A percentile compares a stretch with the other conserved stretches of the same genome.
These are phyloP conservation scores for Lepetodrilus schrolli DNA, from an alignment of 2,888 invertebrate species.

Conservation along the genomic window DNA sequence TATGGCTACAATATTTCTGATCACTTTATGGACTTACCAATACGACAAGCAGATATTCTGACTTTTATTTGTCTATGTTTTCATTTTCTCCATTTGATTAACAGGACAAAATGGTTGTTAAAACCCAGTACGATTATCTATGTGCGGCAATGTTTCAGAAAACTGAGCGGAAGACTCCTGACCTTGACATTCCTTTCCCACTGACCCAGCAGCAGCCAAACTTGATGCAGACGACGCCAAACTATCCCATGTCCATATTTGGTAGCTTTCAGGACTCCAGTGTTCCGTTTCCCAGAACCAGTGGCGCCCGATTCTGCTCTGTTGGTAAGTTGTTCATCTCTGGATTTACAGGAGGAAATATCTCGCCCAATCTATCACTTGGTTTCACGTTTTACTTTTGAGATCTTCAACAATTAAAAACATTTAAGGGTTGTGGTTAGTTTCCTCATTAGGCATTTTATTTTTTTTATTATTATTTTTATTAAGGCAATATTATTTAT, in stretches of 20 bases:
- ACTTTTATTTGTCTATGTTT: not conserved
- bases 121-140: not conserved
- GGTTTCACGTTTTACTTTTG: too few species aligned
- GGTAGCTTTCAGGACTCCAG: slow-evolving; percentile 79
- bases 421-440: too few species aligned
- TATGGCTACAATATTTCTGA: too few species aligned
- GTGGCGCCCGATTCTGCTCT: slow-evolving; percentile 93
- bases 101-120: too few species aligned
- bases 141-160: slow-evolving; percentile 46
- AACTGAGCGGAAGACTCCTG: slow-evolving; percentile 65
- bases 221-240: slow-evolving; percentile 30
- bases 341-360: too few species aligned
- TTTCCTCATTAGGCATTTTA: slow-evolving; percentile 14
- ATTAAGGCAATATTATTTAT: too few species aligned
- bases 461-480: slow-evolving; percentile 27
- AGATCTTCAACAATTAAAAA: too few species aligned
- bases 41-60: too few species aligned
- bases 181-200: slow-evolving; percentile 57
- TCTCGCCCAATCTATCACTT: too few species aligned
- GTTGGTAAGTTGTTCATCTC: slow-evolving; percentile 81
- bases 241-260: slow-evolving; percentile 45
- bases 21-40: too few species aligned
- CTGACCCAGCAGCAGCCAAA: slow-evolving; percentile 36
- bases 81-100: too few species aligned
- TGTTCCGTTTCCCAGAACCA: slow-evolving; percentile 94